Evolutionary conservation across 2,113 vertebrate genomes (phyloP), one percentile per base, ranked within the genome.

Genomic region (Pollachius pollachius): DNA sequence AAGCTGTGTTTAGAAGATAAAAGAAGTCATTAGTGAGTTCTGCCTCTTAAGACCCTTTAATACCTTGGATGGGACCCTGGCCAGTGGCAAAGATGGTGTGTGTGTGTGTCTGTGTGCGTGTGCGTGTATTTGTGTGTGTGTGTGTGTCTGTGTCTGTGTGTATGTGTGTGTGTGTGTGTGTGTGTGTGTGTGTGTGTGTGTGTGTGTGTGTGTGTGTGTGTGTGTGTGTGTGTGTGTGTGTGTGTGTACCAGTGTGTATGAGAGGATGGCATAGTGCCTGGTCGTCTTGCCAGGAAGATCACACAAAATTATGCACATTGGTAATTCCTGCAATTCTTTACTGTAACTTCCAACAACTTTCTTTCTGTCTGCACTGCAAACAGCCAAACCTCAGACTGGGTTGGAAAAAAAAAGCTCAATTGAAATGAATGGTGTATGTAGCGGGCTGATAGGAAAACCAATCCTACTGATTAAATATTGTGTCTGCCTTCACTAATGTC

Each of bases 21-120:
- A 90, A 73, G 72, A 89, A 87, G 81, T 87, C 87, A 86, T 88
- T 89, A 87, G 84, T 85, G 75, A 88, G 81, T 86, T 87, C 77
- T 81, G 84, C 80, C 78, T 88, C 84, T 85, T 87, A 89, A 89
- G 87, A 86, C 79, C 81, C 82, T 67, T 63, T 84, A 87, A 87
- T 86, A 78, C 84, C 79, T 80, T 76, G 82, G 76, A 87, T 88
- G 82, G 85, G 82, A 88, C 85, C 79, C 83, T 74, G 73, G 81
- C 86, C 86, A 84, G 77, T 80, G 85, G 81, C 88, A 84, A 85
- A 64, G 34, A 2, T 2, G 68, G 57, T 27, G 19, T 65, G 64
- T 65, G 67, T 64, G 67, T 66, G 58, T 72, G 61, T 75, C 62
- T 54, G 30, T 74, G 62, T 21, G 67, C 65, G 60, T 25, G 54